Percentiles rank a stretch among this genome's conserved stretches.
Evolutionary conservation across 2,113 vertebrate species (phyloP).

Genomic region (Prietella phreatophila): DNA sequence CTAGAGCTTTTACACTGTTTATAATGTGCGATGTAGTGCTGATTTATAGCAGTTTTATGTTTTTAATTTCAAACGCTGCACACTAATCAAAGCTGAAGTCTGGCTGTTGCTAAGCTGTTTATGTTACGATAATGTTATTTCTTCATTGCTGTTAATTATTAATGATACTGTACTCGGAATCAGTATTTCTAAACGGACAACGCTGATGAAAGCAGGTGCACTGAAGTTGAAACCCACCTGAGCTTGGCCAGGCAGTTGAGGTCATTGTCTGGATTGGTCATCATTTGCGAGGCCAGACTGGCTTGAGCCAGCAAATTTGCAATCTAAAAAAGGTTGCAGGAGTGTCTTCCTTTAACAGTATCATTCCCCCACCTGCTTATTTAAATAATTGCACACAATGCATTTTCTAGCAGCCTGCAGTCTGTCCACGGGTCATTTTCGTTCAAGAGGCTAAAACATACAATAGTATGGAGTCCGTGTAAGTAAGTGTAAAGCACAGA

Average conservation of each 20-base stretch:
- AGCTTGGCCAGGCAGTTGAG: constrained; percentile 18
- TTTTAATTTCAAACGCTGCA: neutral
- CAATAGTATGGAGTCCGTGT: neutral
- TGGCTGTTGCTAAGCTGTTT: neutral
- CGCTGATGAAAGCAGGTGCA: neutral
- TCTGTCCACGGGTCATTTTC: neutral
- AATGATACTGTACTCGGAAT: neutral
- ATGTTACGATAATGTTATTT: neutral
- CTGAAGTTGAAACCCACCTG: neutral
- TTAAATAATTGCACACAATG: constrained; percentile 19
- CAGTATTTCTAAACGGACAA: neutral
- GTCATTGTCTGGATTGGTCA: constrained; percentile 38
- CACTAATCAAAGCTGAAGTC: neutral
- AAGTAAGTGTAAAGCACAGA: neutral
- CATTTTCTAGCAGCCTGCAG: constrained; percentile 22
- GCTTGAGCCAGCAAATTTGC: constrained; percentile 40
- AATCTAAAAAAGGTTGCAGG: constrained; percentile 50
- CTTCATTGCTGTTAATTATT: constrained; percentile 2
- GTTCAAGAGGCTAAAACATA: constrained; percentile 1
- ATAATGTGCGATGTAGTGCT: neutral
- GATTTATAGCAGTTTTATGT: neutral
- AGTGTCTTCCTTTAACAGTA: constrained; percentile 20
- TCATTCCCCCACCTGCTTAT: constrained; percentile 39
- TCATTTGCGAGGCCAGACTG: constrained; percentile 39
- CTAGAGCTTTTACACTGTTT: neutral